Evolutionary conservation across 2,888 invertebrate genomes (phyloP), one percentile per base, ranked within the genome.

Genomic region (Ommatoiulus sabulosus): DNA sequence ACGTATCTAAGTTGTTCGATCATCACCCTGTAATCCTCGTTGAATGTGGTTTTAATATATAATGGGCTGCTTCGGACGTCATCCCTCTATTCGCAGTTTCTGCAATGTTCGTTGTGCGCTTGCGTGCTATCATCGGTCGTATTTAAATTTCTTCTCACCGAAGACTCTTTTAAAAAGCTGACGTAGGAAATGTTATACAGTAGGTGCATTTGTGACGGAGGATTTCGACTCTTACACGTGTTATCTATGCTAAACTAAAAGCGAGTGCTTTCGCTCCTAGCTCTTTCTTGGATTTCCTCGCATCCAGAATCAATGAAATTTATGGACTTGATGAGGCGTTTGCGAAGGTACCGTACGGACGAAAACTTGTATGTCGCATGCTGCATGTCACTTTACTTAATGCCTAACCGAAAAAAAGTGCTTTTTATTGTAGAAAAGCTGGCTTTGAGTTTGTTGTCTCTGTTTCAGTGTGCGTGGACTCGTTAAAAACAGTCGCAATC

Each of bases 81-180:
- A 72, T 72, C 72, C n/a, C 72, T 72, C 24, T 72, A 72, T 72
- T 72, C 72, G 72, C 72, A 72, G 72, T 20, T 72, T 72, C 24
- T 72, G 20, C 6, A 72, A 24, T 72, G 20, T 72, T 72, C 24
- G 72, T 8, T 7, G 72, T 72, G 72, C 72, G 72, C 72, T 24
- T 72, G 72, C 72, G 72, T 72, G 72, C 72, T 24, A 72, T 72
- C 72, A 24, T 72, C 72, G 5, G 72, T 3, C 72, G 72, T 72
- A 72, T 72, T 72, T 72, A 72, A 72, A 72, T 72, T 72, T 72
- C 20, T 72, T 72, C 72, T 72, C 24, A 72, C 72, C 72, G 24
- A 72, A 72, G 72, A 20, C 72, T 72, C 72, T 72, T 72, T 72
- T 72, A 72, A 72, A 72, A 72, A 72, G 72, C 72, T 72, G 24